Evolutionary conservation across 2,797 vertebrate species (phyloP).

Genomic region (Loris lydekkerianus): DNA sequence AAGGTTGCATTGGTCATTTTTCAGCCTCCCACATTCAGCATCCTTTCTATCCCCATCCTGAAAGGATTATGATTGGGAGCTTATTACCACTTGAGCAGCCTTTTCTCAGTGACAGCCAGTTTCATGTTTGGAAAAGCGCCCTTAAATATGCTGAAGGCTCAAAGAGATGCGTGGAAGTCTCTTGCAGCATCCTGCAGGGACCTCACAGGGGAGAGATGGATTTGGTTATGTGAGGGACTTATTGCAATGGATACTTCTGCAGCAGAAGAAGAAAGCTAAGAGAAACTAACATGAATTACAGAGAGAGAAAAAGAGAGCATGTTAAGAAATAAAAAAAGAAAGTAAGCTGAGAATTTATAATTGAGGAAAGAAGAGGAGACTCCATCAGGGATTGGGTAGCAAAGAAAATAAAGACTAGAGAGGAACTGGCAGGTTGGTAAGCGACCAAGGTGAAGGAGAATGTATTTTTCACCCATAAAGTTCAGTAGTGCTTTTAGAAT

Average conservation of each 20-base stretch:
- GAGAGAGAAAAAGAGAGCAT: not conserved
- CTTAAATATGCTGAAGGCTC: not conserved
- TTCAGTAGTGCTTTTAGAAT: conserved; percentile 87
- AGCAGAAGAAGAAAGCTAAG: not conserved
- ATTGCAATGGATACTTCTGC: not conserved
- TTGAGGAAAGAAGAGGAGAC: not conserved
- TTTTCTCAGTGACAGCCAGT: not conserved
- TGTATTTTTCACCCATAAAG: conserved; percentile 82
- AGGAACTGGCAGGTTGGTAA: conserved; percentile 21
- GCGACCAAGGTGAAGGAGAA: conserved; percentile 79
- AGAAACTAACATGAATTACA: not conserved
- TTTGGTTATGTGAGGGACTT: not conserved
- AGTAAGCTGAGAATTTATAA: not conserved
- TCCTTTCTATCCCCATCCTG: not conserved
- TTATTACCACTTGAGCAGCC: not conserved
- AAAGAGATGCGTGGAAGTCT: not conserved
- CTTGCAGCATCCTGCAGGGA: not conserved
- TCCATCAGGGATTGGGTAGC: not conserved
- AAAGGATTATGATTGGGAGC: not conserved
- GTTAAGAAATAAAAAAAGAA: not conserved
- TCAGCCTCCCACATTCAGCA: not conserved
- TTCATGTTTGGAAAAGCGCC: not conserved
- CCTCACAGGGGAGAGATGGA: not conserved
- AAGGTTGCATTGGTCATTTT: not conserved
- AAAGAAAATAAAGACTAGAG: not conserved